Percentiles rank a stretch among this genome's conserved stretches.
Conservation (phyloP, 2,113 vertebrate genomes). For the Prunella himalayana region DNA sequence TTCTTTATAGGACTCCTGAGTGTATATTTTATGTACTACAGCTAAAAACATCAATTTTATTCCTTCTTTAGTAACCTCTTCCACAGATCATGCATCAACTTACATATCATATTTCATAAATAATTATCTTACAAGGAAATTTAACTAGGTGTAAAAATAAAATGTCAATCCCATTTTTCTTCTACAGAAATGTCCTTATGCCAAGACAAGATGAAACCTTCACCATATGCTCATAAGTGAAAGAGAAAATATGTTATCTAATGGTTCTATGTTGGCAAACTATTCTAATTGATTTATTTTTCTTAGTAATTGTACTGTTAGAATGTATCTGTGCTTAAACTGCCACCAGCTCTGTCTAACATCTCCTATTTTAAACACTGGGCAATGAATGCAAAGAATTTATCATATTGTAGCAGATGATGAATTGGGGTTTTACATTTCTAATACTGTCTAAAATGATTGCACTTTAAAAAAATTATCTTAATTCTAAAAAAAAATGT, state of each 20-base stretch:
- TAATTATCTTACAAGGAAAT: constrained; percentile 56
- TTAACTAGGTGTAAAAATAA: constrained; percentile 43
- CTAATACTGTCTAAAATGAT: background rate
- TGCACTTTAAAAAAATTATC: background rate
- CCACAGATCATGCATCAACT: constrained; percentile 13
- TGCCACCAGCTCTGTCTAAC: background rate
- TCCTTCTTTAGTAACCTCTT: constrained; percentile 44
- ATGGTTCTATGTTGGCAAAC: constrained; percentile 36
- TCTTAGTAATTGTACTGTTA: background rate
- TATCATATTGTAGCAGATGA: background rate
- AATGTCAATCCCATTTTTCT: constrained; percentile 55
- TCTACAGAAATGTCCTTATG: background rate
- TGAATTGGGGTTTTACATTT: background rate
- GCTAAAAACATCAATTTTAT: constrained; percentile 19
- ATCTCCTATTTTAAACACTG: background rate
- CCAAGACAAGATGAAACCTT: constrained; percentile 29
- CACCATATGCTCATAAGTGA: constrained; percentile 21
- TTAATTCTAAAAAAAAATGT: background rate
- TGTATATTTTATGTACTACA: constrained; percentile 18
- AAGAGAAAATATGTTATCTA: constrained; percentile 24
- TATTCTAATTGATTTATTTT: constrained; percentile 48
- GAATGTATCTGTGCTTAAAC: background rate
- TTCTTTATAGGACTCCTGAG: background rate
- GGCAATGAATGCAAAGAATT: background rate
- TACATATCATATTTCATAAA: constrained; percentile 29